A percentile compares a stretch with the other conserved stretches of the same genome.
These are phyloP conservation scores for Cottoperca gobio DNA, from an alignment of 2,797 vertebrate genomes.

Conservation along the genomic window DNA sequence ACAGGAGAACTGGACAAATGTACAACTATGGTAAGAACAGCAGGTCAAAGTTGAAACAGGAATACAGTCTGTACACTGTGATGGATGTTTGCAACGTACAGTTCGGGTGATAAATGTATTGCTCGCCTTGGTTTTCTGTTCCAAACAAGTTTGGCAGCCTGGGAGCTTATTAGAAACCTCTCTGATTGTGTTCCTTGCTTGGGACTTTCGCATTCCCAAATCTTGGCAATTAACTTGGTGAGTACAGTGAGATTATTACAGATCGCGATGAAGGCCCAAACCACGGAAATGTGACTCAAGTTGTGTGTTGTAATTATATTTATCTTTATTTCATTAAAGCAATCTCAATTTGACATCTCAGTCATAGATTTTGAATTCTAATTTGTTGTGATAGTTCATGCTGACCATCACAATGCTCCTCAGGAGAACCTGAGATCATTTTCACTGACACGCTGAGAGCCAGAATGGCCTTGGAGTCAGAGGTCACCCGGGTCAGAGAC, in stretches of 20 bases:
- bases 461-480: constrained; percentile 57
- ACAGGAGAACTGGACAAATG: constrained; percentile 6
- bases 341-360: constrained; percentile 2
- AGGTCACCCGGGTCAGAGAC: constrained; percentile 67
- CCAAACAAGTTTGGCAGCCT: not conserved
- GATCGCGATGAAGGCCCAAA: not conserved
- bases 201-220: not conserved
- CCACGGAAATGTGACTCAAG: not conserved
- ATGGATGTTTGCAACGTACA: not conserved
- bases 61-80: not conserved
- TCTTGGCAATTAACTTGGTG: not conserved
- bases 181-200: not conserved
- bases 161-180: not conserved
- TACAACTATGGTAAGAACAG: not conserved
- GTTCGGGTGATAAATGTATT: not conserved
- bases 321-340: not conserved
- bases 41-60: constrained; percentile 1
- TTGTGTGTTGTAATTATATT: not conserved
- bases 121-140: not conserved
- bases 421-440: constrained; percentile 48
- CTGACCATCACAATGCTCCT: constrained; percentile 49
- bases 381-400: constrained; percentile 53
- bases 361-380: constrained; percentile 37
- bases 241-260: not conserved
- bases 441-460: constrained; percentile 69